Evolutionary conservation across 2,113 vertebrate species (phyloP).

Genomic region (Eira barbara): DNA sequence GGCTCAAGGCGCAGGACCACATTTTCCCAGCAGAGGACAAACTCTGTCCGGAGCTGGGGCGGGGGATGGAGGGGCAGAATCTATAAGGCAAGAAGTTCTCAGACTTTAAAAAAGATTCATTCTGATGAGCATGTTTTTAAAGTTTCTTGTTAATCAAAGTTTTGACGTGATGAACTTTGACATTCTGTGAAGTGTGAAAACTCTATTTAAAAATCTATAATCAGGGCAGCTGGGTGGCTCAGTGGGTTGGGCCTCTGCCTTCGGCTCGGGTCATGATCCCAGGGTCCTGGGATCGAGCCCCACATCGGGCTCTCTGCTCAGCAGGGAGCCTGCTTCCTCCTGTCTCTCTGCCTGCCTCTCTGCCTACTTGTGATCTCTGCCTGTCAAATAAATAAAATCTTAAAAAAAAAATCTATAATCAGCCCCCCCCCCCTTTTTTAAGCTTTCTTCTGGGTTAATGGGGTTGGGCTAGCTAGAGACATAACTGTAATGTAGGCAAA

Average conservation of each 20-base stretch:
- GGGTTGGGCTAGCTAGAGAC: background rate
- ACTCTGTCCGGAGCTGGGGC: background rate
- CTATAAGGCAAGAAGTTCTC: background rate
- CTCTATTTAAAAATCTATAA: background rate
- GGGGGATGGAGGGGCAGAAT: background rate
- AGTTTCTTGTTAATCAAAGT: background rate
- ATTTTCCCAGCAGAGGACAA: conserved; percentile 71
- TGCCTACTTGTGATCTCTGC: no score
- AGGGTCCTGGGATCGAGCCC: no score
- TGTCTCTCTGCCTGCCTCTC: no score
- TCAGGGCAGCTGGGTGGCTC: no score
- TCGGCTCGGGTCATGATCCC: no score
- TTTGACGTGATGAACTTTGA: background rate
- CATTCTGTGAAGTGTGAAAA: background rate
- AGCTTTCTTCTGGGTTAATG: background rate
- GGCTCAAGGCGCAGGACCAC: conserved; percentile 37
- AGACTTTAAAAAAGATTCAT: background rate
- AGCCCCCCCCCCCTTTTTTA: background rate
- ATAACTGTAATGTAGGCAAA: background rate
- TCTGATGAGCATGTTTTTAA: conserved; percentile 19
- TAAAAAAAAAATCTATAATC: background rate
- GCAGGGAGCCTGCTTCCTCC: no score
- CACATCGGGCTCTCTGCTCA: no score
- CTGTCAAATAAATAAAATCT: no score
- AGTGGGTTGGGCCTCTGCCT: no score